Evolutionary conservation across 2,113 vertebrate genomes (phyloP), one percentile per base, ranked within the genome.

Genomic region (Micronycteris hirsuta): DNA sequence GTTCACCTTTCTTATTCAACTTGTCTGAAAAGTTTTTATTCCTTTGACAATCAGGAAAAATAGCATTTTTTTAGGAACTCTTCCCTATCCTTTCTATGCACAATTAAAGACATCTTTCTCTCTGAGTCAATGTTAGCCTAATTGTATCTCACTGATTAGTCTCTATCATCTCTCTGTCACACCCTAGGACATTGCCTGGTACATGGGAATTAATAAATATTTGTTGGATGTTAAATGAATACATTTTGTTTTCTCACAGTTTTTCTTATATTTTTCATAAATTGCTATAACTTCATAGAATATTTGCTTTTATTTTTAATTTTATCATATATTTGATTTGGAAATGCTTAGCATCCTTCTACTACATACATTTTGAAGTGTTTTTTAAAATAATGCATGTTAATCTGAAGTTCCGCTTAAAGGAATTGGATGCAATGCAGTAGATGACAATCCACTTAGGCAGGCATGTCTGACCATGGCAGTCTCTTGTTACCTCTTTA

Each of bases 301-400:
- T 68, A 45, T 81, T 86, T 89, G 6, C 20, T 65, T 68, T 86
- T 83, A 87, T 73, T 94, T 76, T 88, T 77, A 86, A 31, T 54
- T 2, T n/a, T 33, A 82, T 82, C 20, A 63, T 52, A 5, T 16
- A 81, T 76, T 70, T 54, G 24, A 38, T 52, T 86, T 7, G 56
- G 17, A 95, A 36, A 56, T 38, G 33, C 81, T 63, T 45, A 49
- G 56, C 5, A 28, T 36, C 3, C 31, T 67, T 36, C n/a, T 87
- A 17, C 14, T 43, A 13, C 6, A 78, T 6, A 89, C 16, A 65
- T 56, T 78, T 33, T 54, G 31, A 47, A 61, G 9, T 85, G n/a
- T 8, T 3, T 74, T 89, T 45, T 36, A 26, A 88, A 94, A 41
- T 41, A 38, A 26, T 38, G 2, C 22, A 94, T 65, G 11, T 8